Base-by-base conservation (phyloP, 2,888 invertebrate species). In the Nomada fabriciana region DNA sequence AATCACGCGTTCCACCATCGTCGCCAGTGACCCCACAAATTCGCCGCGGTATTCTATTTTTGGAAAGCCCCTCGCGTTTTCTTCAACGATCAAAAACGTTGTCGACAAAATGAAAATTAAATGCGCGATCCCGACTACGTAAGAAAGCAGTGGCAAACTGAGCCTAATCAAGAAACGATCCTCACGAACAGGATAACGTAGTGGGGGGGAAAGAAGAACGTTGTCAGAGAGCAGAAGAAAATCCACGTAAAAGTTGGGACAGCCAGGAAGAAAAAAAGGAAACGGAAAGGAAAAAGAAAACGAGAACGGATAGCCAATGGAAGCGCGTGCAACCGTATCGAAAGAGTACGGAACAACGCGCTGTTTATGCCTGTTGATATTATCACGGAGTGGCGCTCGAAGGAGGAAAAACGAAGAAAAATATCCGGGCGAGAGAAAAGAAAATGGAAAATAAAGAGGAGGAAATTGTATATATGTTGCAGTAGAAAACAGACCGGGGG, bases 321-420 rank as follows among this genome's bases (percentile, higher is more conserved):
- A 60, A 60, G n/a, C 42, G 15, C 25, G 23, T 18, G 59, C 36
- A 43, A 5, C 59, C 20, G 63, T 57, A 63, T 50, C 59, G 73
- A 73, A 67, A 78, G 68, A 68, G 67, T 63, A 36, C 43, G n/a
- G 60, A 70, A 61, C 43, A 10, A 52, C 53, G 29, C n/a, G 80
- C 70, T 81, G 81, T 74, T 85, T 85, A 76, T 85, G 65, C 83
- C 82, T 78, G 63, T 84, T 86, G 85, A 88, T 85, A 85, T 86
- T 85, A 87, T 86, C 86, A 60, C 53, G 13, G 10, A 20, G 23
- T 57, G 43, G 29, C 9, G 65, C 29, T 61, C 25, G 25, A n/a
- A 50, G 67, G n/a, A 15, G 43, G 52, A 42, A 61, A 70, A 71
- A 64, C 50, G 25, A 59, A 60, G 10, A 36, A 47, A 43, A 50